Evolutionary conservation across 1,140 invertebrate species (phyloP).

Genomic region (Heliconius hermathena): DNA sequence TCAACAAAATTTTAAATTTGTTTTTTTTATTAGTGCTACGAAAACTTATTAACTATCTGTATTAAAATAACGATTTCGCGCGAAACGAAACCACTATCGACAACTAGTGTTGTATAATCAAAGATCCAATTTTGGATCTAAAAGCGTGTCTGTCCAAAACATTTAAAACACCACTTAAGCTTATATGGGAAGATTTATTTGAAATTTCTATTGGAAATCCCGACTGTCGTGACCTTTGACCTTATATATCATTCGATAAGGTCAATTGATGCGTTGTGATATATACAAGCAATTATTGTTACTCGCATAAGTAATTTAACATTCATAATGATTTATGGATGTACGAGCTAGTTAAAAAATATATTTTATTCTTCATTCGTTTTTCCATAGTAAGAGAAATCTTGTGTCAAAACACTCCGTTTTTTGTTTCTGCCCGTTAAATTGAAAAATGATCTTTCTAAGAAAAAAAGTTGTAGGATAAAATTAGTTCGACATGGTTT

Average conservation of each 20-base stretch:
- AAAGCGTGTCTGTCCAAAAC: slow-evolving; percentile 8
- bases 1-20: too few species aligned
- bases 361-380: too few species aligned
- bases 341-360: neutral
- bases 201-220: slow-evolving; percentile 8
- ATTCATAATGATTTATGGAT: neutral
- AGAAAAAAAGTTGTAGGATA: too few species aligned
- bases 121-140: slow-evolving; percentile 1
- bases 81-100: neutral
- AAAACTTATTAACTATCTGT: neutral
- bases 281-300: slow-evolving; percentile 6
- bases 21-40: too few species aligned
- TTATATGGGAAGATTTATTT: slow-evolving; percentile 4
- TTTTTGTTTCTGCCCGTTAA: too few species aligned
- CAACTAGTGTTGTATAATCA: neutral
- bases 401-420: too few species aligned
- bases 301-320: slow-evolving; percentile 4
- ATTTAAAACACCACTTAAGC: slow-evolving; percentile 11
- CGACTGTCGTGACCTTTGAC: neutral
- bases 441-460: too few species aligned
- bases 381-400: neutral
- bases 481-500: too few species aligned
- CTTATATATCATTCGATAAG: slow-evolving; percentile 9
- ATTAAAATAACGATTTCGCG: neutral
- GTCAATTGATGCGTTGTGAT: slow-evolving; percentile 8